Base-by-base conservation (phyloP, 2,888 invertebrate species). In the Unio pictorum region DNA sequence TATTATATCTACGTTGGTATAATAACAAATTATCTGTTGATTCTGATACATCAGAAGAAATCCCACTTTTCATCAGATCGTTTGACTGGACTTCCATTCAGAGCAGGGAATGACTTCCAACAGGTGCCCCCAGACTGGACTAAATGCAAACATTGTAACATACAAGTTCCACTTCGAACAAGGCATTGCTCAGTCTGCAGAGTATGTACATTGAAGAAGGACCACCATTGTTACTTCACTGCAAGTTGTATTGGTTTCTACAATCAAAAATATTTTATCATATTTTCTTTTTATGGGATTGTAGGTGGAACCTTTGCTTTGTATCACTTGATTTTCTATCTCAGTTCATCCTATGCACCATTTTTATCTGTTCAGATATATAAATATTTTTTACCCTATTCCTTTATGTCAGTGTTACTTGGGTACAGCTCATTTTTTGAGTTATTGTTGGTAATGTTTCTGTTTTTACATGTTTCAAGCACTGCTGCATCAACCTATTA, bases 201-300 rank as follows among this genome's bases (percentile, higher is more conserved):
- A 26, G 74, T 74, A 67, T 91, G 91, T 72, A 84, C 91, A 17
- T 75, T 91, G 20, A 88, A 90, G 20, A 87, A 90, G 63, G 91
- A 91, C 76, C 91, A 91, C 71, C 91, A 91, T 71, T 91, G 91
- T 75, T 90, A 90, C 66, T 86, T 91, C 71, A 81, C 86, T 2
- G 87, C 84, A 18, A 88, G 87, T 54, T 91, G 91, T 75, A 87
- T 91, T 1, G 91, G 91, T 0, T 85, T 90, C 64, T 88, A 89
- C 67, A 91, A 90, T 79, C 91, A 91, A 81, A 82, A 90, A 30
- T 90, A 89, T 75, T 91, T 91, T 76, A 87, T 90, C 55, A 87
- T 87, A 1, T 90, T 90, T 70, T 84, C 88, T 28, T 84, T 90
- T 66, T 84, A 86, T 66, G 78, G 81, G 0, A 70, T 75, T 15